phyloP scores from a whole-genome alignment of 2,113 vertebrate species.

The Chloropsis cyanopogon region DNA sequence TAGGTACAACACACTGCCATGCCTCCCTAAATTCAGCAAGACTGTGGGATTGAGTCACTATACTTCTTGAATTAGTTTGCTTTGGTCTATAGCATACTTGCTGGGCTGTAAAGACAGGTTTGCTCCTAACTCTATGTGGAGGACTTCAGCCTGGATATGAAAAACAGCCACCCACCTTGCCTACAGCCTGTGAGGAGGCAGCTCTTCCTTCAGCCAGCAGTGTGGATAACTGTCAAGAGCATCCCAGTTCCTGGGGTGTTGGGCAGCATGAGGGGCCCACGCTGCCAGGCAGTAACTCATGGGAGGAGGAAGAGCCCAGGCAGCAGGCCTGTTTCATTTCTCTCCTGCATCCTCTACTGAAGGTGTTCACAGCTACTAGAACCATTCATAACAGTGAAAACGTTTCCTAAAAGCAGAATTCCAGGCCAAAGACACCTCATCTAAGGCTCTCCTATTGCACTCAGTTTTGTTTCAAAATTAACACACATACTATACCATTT shows the following conservation, averaged over 20 bases:
- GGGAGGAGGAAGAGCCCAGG: too few relatives aligned
- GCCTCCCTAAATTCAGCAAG: background rate
- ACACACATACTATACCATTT: background rate
- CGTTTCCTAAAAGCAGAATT: background rate
- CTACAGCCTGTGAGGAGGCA: background rate
- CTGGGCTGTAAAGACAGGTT: background rate
- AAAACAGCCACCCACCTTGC: background rate
- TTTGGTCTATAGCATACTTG: background rate
- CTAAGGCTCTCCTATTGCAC: background rate
- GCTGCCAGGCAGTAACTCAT: background rate
- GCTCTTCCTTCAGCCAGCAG: background rate
- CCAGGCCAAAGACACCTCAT: background rate
- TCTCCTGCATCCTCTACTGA: rapidly evolving
- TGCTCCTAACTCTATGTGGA: background rate
- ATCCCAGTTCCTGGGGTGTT: background rate
- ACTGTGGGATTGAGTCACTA: background rate
- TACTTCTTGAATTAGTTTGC: background rate
- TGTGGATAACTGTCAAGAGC: background rate
- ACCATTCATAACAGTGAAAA: background rate
- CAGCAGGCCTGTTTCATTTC: background rate
- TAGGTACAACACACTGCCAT: rapidly evolving
- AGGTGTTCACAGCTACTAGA: background rate
- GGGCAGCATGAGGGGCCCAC: background rate
- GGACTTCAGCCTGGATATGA: background rate
- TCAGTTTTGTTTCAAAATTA: background rate